Evolutionary conservation across 2,113 vertebrate species (phyloP), one percentile per base, ranked within the genome.

Genomic region (Sinocyclocheilus grahami): DNA sequence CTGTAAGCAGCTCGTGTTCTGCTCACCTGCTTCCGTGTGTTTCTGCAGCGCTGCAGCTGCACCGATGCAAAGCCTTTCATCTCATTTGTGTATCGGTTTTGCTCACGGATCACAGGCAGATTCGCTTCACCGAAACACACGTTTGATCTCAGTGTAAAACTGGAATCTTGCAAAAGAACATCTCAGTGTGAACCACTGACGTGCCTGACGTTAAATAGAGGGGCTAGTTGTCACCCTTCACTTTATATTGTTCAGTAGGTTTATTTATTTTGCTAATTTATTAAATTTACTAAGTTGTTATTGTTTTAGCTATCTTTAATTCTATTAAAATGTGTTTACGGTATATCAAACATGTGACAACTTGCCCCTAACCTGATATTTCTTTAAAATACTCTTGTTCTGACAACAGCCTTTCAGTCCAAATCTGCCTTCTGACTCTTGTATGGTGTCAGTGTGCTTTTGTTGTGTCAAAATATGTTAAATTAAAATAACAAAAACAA

Each of bases 1-100:
- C 12, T 5, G 63, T 30, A 67, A 27, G 7, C 67, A 3, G 72
- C 42, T 14, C 12, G 4, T 24, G 12, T 24, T 76, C 42, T 16
- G n/a, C 42, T 48, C 72, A 76, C 72, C 72, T 76, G 72, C 13
- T 76, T 76, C 72, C n/a, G 72, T 30, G 63, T 12, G 24, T 48
- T 76, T 75, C 72, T 75, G 72, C 71, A 75, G 39, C 20, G 18
- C 39, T 75, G 72, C 72, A 76, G 69, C 20, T 72, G 69, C 69
- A 72, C 4, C 20, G 11, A 9, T 72, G 69, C 69, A 72, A 11
- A 42, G 7, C 0, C 37, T 42, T 42, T 72, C 69, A 42, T 72
- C 37, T 72, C 69, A 72, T 22, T 12, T 39, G 69, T 22, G 0
- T 72, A 72, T 72, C 0, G 37, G 12, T 42, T 42, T 39, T 5